A percentile compares a stretch with the other conserved stretches of the same genome.
phyloP scores from a whole-genome alignment of 2,797 vertebrate species.

The Urocyon cinereoargenteus region DNA sequence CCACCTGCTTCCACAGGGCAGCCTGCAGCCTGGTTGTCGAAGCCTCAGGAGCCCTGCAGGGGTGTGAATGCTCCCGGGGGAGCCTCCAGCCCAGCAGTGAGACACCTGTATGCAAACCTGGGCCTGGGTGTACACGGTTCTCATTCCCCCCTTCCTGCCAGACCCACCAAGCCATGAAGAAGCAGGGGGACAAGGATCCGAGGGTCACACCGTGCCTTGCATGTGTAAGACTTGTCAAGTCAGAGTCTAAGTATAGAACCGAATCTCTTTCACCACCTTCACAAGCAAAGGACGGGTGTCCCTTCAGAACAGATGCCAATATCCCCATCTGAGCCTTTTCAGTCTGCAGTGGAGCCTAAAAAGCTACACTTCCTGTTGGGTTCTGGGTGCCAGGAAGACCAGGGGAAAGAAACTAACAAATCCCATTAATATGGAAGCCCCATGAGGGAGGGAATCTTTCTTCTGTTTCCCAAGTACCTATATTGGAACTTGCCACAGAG shows the following conservation, averaged over 20 bases:
- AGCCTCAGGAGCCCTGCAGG: not conserved
- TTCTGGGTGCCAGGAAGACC: not conserved
- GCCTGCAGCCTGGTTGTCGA: not conserved
- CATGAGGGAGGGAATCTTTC: not conserved
- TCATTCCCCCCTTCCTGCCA: not conserved
- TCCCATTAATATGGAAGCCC: not conserved
- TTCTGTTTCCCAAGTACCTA: not conserved
- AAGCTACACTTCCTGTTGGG: not conserved
- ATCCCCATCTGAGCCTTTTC: not conserved
- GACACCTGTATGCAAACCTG: not conserved
- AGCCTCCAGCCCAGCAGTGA: not conserved
- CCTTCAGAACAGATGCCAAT: not conserved
- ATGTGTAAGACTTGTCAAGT: not conserved
- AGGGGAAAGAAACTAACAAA: not conserved
- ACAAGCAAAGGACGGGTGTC: not conserved
- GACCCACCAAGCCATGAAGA: accelerated
- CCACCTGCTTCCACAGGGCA: not conserved
- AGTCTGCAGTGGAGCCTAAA: not conserved
- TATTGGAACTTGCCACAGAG: not conserved
- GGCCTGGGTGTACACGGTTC: accelerated
- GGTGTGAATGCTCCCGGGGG: accelerated
- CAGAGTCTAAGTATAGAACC: not conserved
- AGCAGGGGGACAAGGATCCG: not conserved
- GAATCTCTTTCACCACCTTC: not conserved
- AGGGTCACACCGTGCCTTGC: not conserved